Evolutionary conservation across 2,797 vertebrate genomes (phyloP).

Genomic region (Ceryle rudis): DNA sequence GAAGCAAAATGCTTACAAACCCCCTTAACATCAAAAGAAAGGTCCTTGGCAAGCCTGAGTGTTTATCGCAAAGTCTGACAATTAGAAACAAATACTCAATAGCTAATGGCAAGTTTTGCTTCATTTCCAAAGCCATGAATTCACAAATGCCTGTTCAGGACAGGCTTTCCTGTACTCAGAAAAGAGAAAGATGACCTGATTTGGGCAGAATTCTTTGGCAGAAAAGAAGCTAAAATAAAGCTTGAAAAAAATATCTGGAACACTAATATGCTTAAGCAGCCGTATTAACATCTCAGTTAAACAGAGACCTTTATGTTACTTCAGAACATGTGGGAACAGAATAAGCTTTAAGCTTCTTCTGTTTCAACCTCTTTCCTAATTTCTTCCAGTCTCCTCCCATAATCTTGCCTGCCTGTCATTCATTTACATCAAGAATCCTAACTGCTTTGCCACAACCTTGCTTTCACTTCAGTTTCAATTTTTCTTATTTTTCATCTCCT

Average conservation of each 20-base stretch:
- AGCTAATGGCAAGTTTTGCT: background rate
- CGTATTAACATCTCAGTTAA: background rate
- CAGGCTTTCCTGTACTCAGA: background rate
- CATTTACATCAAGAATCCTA: background rate
- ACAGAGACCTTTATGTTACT: background rate
- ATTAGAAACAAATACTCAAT: background rate
- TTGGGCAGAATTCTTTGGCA: background rate
- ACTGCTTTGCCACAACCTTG: background rate
- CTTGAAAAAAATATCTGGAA: background rate
- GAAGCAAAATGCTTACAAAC: background rate
- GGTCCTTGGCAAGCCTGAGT: background rate
- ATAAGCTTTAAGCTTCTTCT: background rate
- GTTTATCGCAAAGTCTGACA: background rate
- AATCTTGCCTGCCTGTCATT: background rate
- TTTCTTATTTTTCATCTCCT: background rate
- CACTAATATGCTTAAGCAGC: background rate
- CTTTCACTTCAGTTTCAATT: background rate
- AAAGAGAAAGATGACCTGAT: background rate
- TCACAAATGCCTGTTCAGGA: background rate
- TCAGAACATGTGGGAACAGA: background rate
- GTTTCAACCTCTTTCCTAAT: background rate
- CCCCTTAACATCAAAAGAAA: background rate
- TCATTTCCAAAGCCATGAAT: background rate
- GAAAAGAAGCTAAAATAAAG: background rate
- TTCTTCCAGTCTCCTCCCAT: background rate